phyloP scores from a whole-genome alignment of 2,888 invertebrate genomes.

The Aporophyla lueneburgensis region DNA sequence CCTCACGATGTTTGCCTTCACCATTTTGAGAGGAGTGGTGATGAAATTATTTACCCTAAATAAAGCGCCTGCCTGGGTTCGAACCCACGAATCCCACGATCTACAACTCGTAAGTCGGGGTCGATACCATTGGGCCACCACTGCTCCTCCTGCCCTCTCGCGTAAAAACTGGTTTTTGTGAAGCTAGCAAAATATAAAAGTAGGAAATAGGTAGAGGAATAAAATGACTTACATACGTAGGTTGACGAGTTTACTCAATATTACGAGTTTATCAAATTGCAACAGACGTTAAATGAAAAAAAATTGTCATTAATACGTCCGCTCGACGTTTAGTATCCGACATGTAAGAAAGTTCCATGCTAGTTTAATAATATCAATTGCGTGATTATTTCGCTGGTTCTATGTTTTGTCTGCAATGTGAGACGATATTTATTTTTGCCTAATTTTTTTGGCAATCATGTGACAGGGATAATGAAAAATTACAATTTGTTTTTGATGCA shows the following conservation, averaged over 20 bases:
- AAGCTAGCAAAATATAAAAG: background rate
- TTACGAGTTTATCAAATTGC: slow-evolving; percentile 32
- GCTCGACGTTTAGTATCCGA: slow-evolving; percentile 35
- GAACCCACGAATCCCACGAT: too few relatives aligned
- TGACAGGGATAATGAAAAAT: slow-evolving; percentile 75
- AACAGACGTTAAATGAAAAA: slow-evolving; percentile 29
- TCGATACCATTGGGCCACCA: too few relatives aligned
- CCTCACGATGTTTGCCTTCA: too few relatives aligned
- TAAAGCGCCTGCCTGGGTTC: too few relatives aligned
- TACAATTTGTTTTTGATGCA: slow-evolving; percentile 55
- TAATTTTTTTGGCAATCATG: slow-evolving; percentile 71
- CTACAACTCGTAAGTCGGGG: too few relatives aligned
- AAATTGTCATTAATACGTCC: slow-evolving; percentile 33
- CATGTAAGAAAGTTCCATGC: slow-evolving; percentile 27
- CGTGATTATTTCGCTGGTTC: slow-evolving; percentile 19
- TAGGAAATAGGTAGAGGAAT: background rate
- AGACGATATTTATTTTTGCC: slow-evolving; percentile 73
- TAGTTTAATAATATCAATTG: slow-evolving; percentile 41
- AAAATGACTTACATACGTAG: background rate
- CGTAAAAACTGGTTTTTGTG: background rate
- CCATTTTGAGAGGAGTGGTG: too few relatives aligned
- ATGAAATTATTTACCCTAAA: too few relatives aligned
- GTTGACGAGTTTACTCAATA: background rate
- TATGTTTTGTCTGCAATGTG: slow-evolving; percentile 51
- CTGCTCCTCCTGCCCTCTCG: too few relatives aligned